Percentiles rank a stretch among this genome's conserved stretches.
These are phyloP conservation scores for Dysmachus trigonus DNA, from an alignment of 2,888 invertebrate species.

Conservation along the genomic window DNA sequence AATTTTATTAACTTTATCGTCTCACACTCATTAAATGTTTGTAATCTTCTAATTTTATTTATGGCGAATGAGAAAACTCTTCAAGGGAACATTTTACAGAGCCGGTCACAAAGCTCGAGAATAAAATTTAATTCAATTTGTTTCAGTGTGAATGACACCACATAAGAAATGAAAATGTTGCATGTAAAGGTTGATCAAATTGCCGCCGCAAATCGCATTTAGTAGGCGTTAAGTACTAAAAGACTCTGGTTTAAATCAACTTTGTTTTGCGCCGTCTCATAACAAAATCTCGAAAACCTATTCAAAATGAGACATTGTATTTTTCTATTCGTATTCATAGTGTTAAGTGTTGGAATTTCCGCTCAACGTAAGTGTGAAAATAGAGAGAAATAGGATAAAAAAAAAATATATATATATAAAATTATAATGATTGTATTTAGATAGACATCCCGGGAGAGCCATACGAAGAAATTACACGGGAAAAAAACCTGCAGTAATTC, in stretches of 20 bases:
- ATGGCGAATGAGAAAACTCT: background rate
- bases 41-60: background rate
- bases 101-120: background rate
- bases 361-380: constrained; percentile 10
- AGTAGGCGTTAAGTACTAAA: constrained; percentile 34
- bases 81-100: background rate
- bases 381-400: background rate
- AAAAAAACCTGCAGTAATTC: constrained; percentile 62
- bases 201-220: constrained; percentile 20
- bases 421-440: constrained; percentile 52
- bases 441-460: constrained; percentile 61
- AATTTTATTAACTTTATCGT: background rate
- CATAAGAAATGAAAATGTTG: background rate
- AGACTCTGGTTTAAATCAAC: constrained; percentile 11
- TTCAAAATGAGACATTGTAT: background rate
- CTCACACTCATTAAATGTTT: background rate
- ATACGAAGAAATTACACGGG: constrained; percentile 63
- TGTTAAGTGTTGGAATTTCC: background rate
- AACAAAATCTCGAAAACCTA: background rate
- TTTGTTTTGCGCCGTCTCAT: background rate
- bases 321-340: background rate
- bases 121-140: constrained; percentile 33
- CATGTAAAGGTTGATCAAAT: constrained; percentile 19
- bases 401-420: background rate
- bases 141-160: constrained; percentile 31